Conservation (phyloP, 2,797 vertebrate genomes). For the Alcedo atthis region DNA sequence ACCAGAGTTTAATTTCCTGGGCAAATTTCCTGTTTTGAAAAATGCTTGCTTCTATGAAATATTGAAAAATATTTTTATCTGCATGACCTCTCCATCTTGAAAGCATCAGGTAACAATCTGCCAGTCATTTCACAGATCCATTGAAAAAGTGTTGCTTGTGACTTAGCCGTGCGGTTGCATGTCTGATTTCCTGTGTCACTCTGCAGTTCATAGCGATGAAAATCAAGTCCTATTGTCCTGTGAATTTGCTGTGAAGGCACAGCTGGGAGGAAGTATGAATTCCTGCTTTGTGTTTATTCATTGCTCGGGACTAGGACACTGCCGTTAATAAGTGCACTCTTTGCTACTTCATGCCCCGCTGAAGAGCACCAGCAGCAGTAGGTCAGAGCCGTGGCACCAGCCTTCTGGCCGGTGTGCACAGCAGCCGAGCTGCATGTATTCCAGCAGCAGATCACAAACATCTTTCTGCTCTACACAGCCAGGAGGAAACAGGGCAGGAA, state of each 20-base stretch:
- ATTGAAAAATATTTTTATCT: neutral
- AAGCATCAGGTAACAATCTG: neutral
- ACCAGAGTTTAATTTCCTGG: neutral
- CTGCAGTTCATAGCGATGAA: neutral
- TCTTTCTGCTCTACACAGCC: neutral
- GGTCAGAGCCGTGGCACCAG: neutral
- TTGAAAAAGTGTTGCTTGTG: neutral
- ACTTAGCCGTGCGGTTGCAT: neutral
- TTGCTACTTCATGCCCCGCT: neutral
- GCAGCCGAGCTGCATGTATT: neutral
- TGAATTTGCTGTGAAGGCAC: fast-evolving
- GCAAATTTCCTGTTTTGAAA: neutral
- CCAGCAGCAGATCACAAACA: neutral
- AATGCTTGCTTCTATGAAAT: neutral
- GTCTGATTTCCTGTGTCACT: neutral
- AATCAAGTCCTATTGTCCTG: neutral
- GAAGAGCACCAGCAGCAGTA: neutral
- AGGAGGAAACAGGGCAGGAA: neutral
- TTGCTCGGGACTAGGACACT: fast-evolving
- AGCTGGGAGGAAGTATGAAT: neutral
- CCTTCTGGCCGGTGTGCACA: neutral
- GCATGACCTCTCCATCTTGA: fast-evolving
- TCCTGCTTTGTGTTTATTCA: neutral
- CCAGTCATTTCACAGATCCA: neutral
- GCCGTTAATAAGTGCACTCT: fast-evolving